A percentile compares a stretch with the other conserved stretches of the same genome.
These are phyloP conservation scores for Anastatus disparis DNA, from an alignment of 1,140 invertebrate genomes.

Conservation along the genomic window DNA sequence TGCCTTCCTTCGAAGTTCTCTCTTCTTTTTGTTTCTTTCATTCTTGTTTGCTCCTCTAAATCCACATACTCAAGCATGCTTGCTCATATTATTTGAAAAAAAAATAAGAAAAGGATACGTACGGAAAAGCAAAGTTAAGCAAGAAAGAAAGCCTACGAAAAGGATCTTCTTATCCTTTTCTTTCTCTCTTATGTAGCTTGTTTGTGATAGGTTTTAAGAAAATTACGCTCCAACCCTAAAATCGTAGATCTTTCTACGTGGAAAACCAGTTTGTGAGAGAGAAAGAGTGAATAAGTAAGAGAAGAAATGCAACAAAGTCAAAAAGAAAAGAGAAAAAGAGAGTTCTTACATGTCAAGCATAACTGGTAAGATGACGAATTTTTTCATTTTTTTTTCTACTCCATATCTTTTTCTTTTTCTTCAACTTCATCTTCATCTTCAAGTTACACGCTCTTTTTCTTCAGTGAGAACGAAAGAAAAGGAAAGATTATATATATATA, in stretches of 20 bases:
- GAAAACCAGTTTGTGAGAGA: constrained; percentile 47
- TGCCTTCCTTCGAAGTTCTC: neutral
- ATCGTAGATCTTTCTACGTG: constrained; percentile 45
- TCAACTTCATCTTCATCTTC: neutral
- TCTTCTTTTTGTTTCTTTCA: neutral
- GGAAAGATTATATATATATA: no score
- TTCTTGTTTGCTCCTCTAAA: neutral
- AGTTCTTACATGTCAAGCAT: constrained; percentile 25
- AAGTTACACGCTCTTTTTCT: neutral
- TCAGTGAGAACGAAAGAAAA: neutral
- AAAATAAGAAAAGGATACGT: no score
- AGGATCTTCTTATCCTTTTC: neutral
- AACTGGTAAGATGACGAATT: constrained; percentile 7
- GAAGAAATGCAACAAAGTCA: neutral
- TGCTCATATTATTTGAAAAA: no score
- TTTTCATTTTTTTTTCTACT: neutral
- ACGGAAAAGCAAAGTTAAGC: neutral
- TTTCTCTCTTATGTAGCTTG: neutral
- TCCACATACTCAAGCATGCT: no score
- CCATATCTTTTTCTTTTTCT: neutral
- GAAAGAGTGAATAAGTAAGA: neutral
- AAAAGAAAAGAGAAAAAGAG: neutral
- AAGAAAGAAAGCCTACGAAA: constrained; percentile 1
- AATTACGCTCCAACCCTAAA: constrained; percentile 41
- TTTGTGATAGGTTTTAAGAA: constrained; percentile 9